Evolutionary conservation across 2,888 invertebrate species (phyloP).

Genomic region (Eupithecia subfuscata): DNA sequence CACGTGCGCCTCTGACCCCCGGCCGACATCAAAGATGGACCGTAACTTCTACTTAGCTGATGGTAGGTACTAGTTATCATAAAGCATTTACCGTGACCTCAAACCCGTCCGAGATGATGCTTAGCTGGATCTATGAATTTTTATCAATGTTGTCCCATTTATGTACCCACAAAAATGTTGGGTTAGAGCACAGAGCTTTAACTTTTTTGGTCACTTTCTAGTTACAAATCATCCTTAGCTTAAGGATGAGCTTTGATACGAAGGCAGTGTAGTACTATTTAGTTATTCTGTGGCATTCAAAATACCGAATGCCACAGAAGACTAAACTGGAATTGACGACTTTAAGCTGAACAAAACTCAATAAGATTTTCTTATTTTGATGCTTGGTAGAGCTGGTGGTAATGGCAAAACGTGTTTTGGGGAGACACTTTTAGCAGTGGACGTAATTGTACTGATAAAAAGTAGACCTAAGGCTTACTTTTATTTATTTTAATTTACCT

Average conservation of each 20-base stretch:
- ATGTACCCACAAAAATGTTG: neutral
- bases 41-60: slow-evolving; percentile 34
- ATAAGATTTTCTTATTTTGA: neutral
- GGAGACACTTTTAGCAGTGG: too few relatives aligned
- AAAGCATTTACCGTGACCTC: slow-evolving; percentile 37
- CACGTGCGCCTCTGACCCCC: slow-evolving; percentile 65
- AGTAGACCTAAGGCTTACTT: too few relatives aligned
- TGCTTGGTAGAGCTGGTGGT: neutral
- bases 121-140: slow-evolving; percentile 14
- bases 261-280: too few relatives aligned
- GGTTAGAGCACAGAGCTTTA: neutral
- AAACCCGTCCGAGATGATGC: slow-evolving; percentile 22
- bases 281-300: neutral
- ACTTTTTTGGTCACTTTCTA: neutral
- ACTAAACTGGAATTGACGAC: neutral
- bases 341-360: neutral
- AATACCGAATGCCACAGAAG: too few relatives aligned
- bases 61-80: slow-evolving; percentile 33
- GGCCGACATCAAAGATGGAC: slow-evolving; percentile 41
- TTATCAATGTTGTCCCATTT: slow-evolving; percentile 10
- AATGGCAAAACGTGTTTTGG: neutral
- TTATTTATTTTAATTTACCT: too few relatives aligned
- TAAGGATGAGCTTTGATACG: neutral
- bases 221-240: slow-evolving; percentile 8
- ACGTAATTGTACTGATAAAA: too few relatives aligned